Base-by-base conservation (phyloP, 2,888 invertebrate genomes). In the Cyaniris semiargus region DNA sequence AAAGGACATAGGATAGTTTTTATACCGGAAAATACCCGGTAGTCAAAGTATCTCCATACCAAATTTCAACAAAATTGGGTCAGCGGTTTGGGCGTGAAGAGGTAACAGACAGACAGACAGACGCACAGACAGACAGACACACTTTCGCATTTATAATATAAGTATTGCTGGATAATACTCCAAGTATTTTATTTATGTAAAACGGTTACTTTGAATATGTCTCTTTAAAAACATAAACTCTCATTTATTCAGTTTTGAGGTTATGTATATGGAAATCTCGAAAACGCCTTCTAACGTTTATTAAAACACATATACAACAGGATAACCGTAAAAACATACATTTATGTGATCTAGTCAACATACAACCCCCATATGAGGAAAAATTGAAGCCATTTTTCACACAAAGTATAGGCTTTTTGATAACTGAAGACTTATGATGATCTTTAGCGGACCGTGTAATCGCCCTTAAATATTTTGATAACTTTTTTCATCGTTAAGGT, bases 401-500 rank as follows among this genome's bases (percentile, higher is more conserved):
- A 23, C 58, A 58, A 56, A 21, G 23, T 23, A 60, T 60, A 23
- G 60, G 60, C 23, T 23, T 60, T 60, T 60, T 60, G 60, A 60
- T 60, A 60, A 60, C 60, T 60, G 23, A 23, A 23, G 60, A 60
- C 60, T 60, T 23, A 60, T 60, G 60, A 60, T 60, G 23, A 60
- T 60, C 23, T 44, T 60, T 60, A 23, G 23, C 4, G 60, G 60
- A 23, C 23, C 60, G 60, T 60, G 60, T 60, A 60, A 60, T 27
- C 23, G 60, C 23, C 23, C 23, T 23, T 60, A 27, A 13, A 60
- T 60, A 13, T 60, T 27, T 60, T 60, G 23, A 27, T 60, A 60
- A 60, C 23, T 77, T 78, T 76, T 78, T 58, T 58, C 21, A 58
- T 8, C 60, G 13, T 60, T 27, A 60, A 23, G 10, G 44, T 10